A percentile compares a stretch with the other conserved stretches of the same genome.
Evolutionary conservation across 2,888 invertebrate genomes (phyloP).

Genomic region (Bombyx huttoni): DNA sequence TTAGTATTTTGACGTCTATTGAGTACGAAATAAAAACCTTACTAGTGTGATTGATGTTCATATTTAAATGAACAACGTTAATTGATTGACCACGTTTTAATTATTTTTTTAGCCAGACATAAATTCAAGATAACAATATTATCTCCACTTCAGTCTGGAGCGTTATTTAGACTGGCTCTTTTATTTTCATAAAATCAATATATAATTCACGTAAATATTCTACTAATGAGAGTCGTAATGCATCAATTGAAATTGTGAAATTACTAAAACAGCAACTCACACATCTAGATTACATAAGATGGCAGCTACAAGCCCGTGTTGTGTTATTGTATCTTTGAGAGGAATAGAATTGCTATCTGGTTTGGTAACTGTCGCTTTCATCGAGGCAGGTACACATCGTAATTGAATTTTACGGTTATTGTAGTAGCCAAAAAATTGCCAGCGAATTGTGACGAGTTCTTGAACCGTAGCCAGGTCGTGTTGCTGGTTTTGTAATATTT

Average conservation of each 20-base stretch:
- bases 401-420: conserved; percentile 64
- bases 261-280: background rate
- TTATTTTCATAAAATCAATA: background rate
- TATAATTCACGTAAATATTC: background rate
- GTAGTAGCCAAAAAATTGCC: conserved; percentile 36
- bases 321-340: background rate
- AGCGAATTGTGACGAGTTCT: conserved; percentile 32
- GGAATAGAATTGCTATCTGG: conserved; percentile 11
- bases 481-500: background rate
- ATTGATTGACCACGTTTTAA: background rate
- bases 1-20: background rate
- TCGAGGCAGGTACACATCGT: conserved; percentile 41
- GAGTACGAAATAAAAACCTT: background rate
- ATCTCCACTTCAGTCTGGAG: background rate
- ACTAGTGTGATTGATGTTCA: background rate
- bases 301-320: background rate
- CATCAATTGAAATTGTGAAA: background rate
- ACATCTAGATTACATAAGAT: background rate
- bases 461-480: conserved; percentile 30
- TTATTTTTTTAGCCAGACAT: background rate
- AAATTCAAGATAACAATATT: background rate
- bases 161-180: background rate
- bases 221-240: background rate
- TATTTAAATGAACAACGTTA: background rate
- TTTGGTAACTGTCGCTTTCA: conserved; percentile 45